phyloP scores from a whole-genome alignment of 2,888 invertebrate species.

The Pterobdella sp. region DNA sequence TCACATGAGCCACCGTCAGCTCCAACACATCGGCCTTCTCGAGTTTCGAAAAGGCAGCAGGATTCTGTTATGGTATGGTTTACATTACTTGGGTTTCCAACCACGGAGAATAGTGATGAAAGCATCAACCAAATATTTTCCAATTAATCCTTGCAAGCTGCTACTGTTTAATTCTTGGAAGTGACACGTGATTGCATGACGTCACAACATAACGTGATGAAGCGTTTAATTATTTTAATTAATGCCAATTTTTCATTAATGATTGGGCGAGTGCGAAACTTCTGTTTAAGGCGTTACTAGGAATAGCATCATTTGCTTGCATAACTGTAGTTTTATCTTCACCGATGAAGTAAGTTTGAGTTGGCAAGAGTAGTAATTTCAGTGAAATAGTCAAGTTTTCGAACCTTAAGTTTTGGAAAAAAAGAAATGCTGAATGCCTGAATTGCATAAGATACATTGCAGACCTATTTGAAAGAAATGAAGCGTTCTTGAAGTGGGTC shows the following conservation, averaged over 20 bases:
- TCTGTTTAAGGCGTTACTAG: too few species aligned
- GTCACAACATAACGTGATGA: constrained; percentile 16
- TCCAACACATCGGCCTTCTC: constrained; percentile 50
- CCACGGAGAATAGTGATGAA: background rate
- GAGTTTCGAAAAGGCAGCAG: constrained; percentile 47
- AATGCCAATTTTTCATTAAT: background rate
- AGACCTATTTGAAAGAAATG: too few species aligned
- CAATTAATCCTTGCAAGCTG: constrained; percentile 3
- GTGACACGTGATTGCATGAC: constrained; percentile 16
- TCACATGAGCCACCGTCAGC: constrained; percentile 47
- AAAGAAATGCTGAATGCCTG: too few species aligned
- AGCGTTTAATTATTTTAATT: constrained; percentile 10
- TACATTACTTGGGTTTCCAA: background rate
- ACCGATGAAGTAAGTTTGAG: too few species aligned
- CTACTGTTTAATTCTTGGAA: constrained; percentile 2
- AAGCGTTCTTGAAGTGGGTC: background rate
- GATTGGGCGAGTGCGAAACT: background rate
- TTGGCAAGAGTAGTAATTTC: too few species aligned
- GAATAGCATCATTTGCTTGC: too few species aligned
- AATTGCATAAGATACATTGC: too few species aligned
- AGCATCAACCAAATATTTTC: background rate
- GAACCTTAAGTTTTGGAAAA: too few species aligned
- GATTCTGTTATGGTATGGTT: constrained; percentile 39
- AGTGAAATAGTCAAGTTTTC: too few species aligned
- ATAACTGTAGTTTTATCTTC: too few species aligned